Percentiles rank a stretch among this genome's conserved stretches.
phyloP scores from a whole-genome alignment of 2,888 invertebrate genomes.

The Meiosimyza decipiens region DNA sequence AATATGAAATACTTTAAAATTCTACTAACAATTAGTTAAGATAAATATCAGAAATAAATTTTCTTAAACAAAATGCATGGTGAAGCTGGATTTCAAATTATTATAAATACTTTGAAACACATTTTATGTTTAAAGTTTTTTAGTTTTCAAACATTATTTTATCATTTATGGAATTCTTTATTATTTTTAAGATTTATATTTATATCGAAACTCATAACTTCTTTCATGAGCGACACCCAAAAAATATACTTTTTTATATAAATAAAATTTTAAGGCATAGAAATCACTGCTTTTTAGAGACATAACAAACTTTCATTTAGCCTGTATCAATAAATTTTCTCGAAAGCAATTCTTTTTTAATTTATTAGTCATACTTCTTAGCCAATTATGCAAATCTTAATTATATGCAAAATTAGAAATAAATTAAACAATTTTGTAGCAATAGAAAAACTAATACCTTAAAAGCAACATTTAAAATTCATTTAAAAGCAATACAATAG shows the following conservation, averaged over 20 bases:
- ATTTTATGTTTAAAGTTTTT: constrained; percentile 10
- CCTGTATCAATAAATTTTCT: too few species aligned
- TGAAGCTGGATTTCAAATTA: not conserved
- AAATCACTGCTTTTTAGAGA: too few species aligned
- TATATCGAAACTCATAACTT: not conserved
- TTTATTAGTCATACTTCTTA: not conserved
- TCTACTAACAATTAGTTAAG: not conserved
- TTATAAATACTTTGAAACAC: not conserved
- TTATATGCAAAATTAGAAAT: not conserved
- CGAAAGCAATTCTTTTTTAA: too few species aligned
- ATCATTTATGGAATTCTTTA: constrained; percentile 16
- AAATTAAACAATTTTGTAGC: too few species aligned
- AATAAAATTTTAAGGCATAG: too few species aligned
- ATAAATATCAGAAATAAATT: too few species aligned
- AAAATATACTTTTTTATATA: too few species aligned
- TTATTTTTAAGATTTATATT: not conserved
- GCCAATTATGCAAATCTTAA: constrained; percentile 34
- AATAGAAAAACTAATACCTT: constrained; percentile 14
- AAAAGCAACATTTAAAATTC: constrained; percentile 18
- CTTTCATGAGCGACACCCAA: constrained; percentile 22
- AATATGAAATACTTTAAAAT: constrained; percentile 14
- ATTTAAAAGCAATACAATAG: constrained; percentile 23
- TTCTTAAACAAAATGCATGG: constrained; percentile 11
- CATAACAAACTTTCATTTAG: too few species aligned
- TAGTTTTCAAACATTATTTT: constrained; percentile 8